Percentiles rank a stretch among this genome's conserved stretches.
Conservation (phyloP, 2,888 invertebrate species). For the Stegana nigrithorax region DNA sequence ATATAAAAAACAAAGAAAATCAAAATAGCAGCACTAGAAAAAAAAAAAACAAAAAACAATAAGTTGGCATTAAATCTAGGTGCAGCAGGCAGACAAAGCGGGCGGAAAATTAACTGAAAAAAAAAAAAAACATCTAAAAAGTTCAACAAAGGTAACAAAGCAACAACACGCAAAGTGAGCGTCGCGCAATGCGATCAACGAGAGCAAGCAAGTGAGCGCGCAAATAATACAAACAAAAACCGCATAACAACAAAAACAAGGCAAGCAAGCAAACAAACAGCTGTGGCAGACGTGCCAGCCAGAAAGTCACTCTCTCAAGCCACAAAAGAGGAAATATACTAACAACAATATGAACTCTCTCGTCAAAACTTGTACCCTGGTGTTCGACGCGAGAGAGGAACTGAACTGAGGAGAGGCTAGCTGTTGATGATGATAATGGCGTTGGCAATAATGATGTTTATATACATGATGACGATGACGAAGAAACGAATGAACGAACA, state of each 20-base stretch:
- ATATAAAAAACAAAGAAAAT: neutral
- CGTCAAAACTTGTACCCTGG: too few relatives aligned
- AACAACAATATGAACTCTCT: too few relatives aligned
- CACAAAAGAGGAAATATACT: too few relatives aligned
- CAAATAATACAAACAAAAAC: slow-evolving; percentile 3
- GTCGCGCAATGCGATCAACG: neutral
- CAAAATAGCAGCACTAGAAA: neutral
- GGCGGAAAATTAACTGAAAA: neutral
- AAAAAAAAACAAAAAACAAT: neutral
- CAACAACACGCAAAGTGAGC: neutral
- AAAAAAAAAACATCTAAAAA: neutral
- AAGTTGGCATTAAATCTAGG: neutral
- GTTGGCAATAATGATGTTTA: too few relatives aligned
- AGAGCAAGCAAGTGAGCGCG: slow-evolving; percentile 24
- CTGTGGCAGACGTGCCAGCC: too few relatives aligned
- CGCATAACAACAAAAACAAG: slow-evolving; percentile 15
- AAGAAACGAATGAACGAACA: slow-evolving; percentile 3
- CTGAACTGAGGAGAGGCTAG: too few relatives aligned
- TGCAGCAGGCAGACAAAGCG: neutral
- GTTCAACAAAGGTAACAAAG: neutral
- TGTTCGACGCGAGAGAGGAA: too few relatives aligned
- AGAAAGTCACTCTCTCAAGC: too few relatives aligned
- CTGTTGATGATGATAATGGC: too few relatives aligned
- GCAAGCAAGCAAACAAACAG: neutral
- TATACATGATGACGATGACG: too few relatives aligned